These are phyloP conservation scores for Otolemur garnettii DNA, from an alignment of 2,113 vertebrate species.

Conservation along the genomic window DNA sequence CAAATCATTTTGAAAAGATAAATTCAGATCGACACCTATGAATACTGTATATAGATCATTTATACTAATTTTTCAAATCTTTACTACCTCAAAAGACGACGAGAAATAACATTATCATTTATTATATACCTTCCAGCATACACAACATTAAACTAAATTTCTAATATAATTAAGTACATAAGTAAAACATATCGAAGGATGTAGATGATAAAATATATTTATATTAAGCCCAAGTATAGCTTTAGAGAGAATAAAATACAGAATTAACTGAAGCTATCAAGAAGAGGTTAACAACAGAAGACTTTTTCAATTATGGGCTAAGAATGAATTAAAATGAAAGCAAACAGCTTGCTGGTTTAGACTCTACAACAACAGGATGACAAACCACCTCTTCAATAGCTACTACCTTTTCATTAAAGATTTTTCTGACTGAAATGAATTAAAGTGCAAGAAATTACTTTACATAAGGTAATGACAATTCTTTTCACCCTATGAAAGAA, in stretches of 20 bases:
- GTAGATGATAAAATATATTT: background rate
- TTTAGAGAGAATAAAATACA: background rate
- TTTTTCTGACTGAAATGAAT: background rate
- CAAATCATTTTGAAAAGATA: constrained; percentile 26
- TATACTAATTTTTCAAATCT: constrained; percentile 55
- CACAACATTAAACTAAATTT: constrained; percentile 59
- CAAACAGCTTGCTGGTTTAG: background rate
- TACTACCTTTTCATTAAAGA: background rate
- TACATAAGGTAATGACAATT: background rate
- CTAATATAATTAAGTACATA: constrained; percentile 26
- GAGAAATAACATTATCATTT: constrained; percentile 17
- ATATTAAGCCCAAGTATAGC: background rate
- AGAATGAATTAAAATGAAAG: constrained; percentile 13
- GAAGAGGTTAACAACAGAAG: background rate
- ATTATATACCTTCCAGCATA: constrained; percentile 44
- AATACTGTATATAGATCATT: background rate
- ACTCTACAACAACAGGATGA: background rate
- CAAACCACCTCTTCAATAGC: background rate
- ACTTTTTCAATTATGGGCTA: background rate
- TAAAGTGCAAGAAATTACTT: background rate
- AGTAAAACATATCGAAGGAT: constrained; percentile 13
- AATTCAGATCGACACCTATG: constrained; percentile 19
- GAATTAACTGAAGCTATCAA: background rate
- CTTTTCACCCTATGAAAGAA: background rate
- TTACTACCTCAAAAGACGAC: constrained; percentile 38